These are phyloP conservation scores for Drosophila nr. fundita DNA, from an alignment of 2,888 invertebrate species.

Conservation along the genomic window DNA sequence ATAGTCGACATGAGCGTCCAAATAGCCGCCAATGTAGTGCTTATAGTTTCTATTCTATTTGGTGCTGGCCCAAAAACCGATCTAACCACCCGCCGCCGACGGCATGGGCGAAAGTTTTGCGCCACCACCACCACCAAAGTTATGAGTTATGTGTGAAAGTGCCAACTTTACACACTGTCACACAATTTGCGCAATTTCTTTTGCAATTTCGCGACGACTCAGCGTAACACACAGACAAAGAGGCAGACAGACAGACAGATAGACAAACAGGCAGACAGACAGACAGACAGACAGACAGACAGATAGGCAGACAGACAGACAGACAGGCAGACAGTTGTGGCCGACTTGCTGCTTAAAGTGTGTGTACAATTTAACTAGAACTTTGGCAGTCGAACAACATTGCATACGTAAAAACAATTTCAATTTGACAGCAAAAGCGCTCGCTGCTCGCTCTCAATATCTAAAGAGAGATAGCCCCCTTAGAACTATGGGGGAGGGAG, in stretches of 20 bases:
- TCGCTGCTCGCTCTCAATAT: conserved; percentile 59
- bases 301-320: neutral
- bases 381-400: conserved; percentile 12
- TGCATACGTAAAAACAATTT: conserved; percentile 62
- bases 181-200: conserved; percentile 80
- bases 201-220: conserved; percentile 62
- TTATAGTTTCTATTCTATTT: conserved; percentile 20
- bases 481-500: neutral
- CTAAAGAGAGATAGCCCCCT: conserved; percentile 10
- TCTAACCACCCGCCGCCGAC: conserved; percentile 31
- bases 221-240: conserved; percentile 18
- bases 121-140: conserved; percentile 69
- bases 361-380: conserved; percentile 22
- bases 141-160: conserved; percentile 84
- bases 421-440: conserved; percentile 57
- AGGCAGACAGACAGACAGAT: neutral
- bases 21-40: conserved; percentile 76
- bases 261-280: rapidly evolving
- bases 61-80: conserved; percentile 6
- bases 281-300: rapidly evolving
- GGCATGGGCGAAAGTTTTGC: conserved; percentile 80
- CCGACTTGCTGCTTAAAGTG: conserved; percentile 34
- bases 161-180: conserved; percentile 81
- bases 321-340: neutral
- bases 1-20: conserved; percentile 76